phyloP scores from a whole-genome alignment of 2,888 invertebrate species.

The Cephus pulcher region DNA sequence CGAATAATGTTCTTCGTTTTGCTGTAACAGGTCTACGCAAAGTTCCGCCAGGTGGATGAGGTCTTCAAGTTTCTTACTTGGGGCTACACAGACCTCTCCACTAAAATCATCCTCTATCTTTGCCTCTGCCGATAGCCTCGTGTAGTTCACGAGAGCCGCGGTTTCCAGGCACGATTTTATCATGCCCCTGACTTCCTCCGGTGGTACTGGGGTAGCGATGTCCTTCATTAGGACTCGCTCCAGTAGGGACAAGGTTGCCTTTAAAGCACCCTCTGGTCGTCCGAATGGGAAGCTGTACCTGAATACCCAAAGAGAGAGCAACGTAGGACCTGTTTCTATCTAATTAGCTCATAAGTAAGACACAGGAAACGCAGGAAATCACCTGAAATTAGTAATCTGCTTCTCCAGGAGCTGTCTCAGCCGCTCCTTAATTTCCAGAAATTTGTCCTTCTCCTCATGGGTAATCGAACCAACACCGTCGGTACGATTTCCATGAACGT shows the following conservation, averaged over 20 bases:
- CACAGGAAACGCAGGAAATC: slow-evolving; percentile 32
- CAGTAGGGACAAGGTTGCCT: slow-evolving; percentile 94
- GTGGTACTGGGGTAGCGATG: slow-evolving; percentile 95
- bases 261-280: slow-evolving; percentile 96
- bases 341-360: neutral
- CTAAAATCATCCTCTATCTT: slow-evolving; percentile 90
- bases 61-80: slow-evolving; percentile 93
- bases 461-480: slow-evolving; percentile 99
- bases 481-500: slow-evolving; percentile 99
- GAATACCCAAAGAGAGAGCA: neutral
- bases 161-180: slow-evolving; percentile 98
- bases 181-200: slow-evolving; percentile 94
- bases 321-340: neutral
- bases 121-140: slow-evolving; percentile 94
- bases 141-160: slow-evolving; percentile 97
- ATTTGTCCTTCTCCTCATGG: slow-evolving; percentile 97
- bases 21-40: slow-evolving; percentile 97
- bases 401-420: slow-evolving; percentile 92
- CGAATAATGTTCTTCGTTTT: slow-evolving; percentile 99
- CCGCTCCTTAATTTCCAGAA: slow-evolving; percentile 96
- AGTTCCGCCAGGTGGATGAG: slow-evolving; percentile 96
- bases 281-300: slow-evolving; percentile 99
- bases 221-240: slow-evolving; percentile 99
- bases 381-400: slow-evolving; percentile 99
- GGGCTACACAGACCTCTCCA: slow-evolving; percentile 85